phyloP scores from a whole-genome alignment of 2,888 invertebrate species.

The Drosophila paramelanica region DNA sequence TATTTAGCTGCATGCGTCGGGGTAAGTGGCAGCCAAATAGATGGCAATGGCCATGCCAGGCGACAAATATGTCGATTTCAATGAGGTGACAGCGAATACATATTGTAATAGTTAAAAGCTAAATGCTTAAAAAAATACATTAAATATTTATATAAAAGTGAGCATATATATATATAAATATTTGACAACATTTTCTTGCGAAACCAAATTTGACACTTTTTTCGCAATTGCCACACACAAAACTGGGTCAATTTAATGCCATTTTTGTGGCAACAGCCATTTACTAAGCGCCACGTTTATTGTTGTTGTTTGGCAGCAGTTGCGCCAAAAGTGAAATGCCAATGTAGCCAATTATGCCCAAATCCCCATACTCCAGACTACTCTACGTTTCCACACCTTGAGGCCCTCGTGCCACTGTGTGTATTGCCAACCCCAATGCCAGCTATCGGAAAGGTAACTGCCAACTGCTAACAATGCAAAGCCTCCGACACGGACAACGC shows the following conservation, averaged over 20 bases:
- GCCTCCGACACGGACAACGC: constrained; percentile 61
- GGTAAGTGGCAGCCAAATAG: constrained; percentile 34
- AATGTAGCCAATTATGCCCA: constrained; percentile 77
- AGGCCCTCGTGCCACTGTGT: not conserved
- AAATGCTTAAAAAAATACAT: not conserved
- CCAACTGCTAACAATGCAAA: constrained; percentile 73
- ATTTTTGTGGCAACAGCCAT: constrained; percentile 61
- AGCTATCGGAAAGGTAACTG: constrained; percentile 65
- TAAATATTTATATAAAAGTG: too few species aligned
- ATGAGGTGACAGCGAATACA: not conserved
- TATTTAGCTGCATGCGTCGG: constrained; percentile 42
- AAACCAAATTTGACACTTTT: constrained; percentile 1
- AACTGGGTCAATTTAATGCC: constrained; percentile 74
- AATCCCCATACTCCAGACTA: constrained; percentile 17
- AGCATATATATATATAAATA: not conserved
- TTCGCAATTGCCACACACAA: constrained; percentile 36
- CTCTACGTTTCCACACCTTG: not conserved
- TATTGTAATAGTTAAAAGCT: constrained; percentile 14
- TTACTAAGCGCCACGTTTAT: constrained; percentile 53
- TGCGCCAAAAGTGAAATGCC: constrained; percentile 74
- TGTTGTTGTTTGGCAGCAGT: constrained; percentile 50
- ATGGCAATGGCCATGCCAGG: constrained; percentile 28
- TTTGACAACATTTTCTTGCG: too few species aligned
- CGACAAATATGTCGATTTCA: constrained; percentile 35
- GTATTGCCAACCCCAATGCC: constrained; percentile 11